Evolutionary conservation across 2,797 vertebrate species (phyloP), one percentile per base, ranked within the genome.

Genomic region (Sebastes minor): DNA sequence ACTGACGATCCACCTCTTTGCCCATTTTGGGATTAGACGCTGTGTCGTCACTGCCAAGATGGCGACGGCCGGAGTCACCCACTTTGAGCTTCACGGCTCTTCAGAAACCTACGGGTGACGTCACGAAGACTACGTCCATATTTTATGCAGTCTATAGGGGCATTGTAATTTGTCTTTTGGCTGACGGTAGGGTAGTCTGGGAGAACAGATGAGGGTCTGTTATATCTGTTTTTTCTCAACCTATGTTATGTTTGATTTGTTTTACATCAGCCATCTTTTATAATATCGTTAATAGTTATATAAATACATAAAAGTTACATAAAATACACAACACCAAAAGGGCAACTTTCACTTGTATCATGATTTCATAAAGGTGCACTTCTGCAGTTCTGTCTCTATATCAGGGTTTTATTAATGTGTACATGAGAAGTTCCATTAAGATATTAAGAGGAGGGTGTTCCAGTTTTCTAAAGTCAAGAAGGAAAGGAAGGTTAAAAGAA

Each of bases 1-100:
- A 46, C 7, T 0, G 0, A 46, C 16, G 42, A 8, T 49, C 46
- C 46, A 49, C 46, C 46, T 0, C 46, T 49, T 49, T 49, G 42
- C n/a, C n/a, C n/a, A n/a, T n/a, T n/a, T n/a, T n/a, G n/a, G n/a
- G n/a, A n/a, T n/a, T n/a, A n/a, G n/a, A 13, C 13, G 35, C 5
- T 2, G 2, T 38, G 35, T 38, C 13, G 13, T 38, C 35, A 14
- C 12, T 13, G 35, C 35, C 2, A 38, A 38, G 35, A 38, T 38
- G 35, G 35, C 13, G 35, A 13, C 35, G 13, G 35, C 2, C 12
- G 0, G 35, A 38, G 35, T 1, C 12, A 38, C 0, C 42, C 18
- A 49, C 7, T 20, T 49, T 18, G 1, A 46, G 42, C 42, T 46
- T 46, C 42, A 46, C 42, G 42, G 42, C 42, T 18, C 46, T 49